phyloP scores from a whole-genome alignment of 2,113 vertebrate genomes.

The Phainopepla nitens region DNA sequence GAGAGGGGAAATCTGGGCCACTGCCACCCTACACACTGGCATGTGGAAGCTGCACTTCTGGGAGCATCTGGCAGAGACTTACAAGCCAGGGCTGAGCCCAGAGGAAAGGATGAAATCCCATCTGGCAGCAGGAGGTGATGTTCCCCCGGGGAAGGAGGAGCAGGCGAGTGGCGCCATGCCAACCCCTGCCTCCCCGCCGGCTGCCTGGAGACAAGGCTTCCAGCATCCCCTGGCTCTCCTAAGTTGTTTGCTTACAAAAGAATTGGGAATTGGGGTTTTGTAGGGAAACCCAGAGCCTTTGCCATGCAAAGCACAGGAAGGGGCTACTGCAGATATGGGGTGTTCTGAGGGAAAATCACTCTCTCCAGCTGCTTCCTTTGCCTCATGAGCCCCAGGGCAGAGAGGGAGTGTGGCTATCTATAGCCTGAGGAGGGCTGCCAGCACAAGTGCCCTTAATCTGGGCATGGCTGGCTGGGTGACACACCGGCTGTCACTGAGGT shows the following conservation, averaged over 20 bases:
- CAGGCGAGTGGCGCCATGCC: not conserved
- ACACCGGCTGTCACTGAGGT: not conserved
- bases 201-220: not conserved
- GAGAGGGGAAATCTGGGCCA: not conserved
- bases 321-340: no score
- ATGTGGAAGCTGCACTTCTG: not conserved
- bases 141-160: accelerated
- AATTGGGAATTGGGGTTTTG: not conserved
- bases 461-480: accelerated
- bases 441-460: not conserved
- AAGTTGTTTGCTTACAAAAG: not conserved
- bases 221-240: not conserved
- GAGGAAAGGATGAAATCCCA: not conserved
- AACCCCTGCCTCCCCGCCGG: not conserved
- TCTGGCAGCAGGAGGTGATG: not conserved
- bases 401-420: not conserved
- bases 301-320: accelerated
- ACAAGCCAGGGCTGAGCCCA: not conserved
- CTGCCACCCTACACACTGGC: not conserved
- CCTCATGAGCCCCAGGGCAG: not conserved
- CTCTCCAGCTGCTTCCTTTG: not conserved
- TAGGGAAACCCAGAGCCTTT: not conserved
- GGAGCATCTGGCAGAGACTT: not conserved
- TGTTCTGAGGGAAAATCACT: not conserved
- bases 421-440: not conserved